Evolutionary conservation across 2,797 vertebrate species (phyloP).

Genomic region (Scyliorhinus canicula): DNA sequence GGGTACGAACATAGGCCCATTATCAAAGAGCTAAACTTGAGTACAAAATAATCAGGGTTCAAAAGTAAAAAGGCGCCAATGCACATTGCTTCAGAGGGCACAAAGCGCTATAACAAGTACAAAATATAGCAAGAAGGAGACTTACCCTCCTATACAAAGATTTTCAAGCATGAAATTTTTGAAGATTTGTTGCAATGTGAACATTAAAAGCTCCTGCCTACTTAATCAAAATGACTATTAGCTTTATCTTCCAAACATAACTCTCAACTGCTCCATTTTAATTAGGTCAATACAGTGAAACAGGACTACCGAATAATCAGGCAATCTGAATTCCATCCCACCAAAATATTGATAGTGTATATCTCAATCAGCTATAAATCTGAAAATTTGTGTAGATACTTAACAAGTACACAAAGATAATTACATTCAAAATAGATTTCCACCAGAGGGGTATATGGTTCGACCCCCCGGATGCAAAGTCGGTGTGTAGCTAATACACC

Average conservation of each 20-base stretch:
- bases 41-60: background rate
- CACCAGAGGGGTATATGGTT: too few species aligned
- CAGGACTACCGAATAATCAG: background rate
- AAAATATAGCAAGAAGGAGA: background rate
- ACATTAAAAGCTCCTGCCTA: background rate
- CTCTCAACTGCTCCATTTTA: background rate
- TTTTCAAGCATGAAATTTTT: background rate
- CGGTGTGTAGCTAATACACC: too few species aligned
- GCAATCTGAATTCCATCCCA: background rate
- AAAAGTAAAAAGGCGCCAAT: background rate
- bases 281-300: background rate
- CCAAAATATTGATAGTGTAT: background rate
- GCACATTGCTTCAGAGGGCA: background rate
- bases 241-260: background rate
- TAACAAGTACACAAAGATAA: background rate
- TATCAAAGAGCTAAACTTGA: background rate
- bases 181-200: background rate
- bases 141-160: background rate
- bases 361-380: background rate
- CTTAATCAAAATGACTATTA: background rate
- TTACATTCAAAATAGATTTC: background rate
- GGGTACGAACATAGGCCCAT: too few species aligned
- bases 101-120: background rate
- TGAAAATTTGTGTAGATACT: background rate
- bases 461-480: too few species aligned